Percentiles rank a stretch among this genome's conserved stretches.
Conservation (phyloP, 2,113 vertebrate species). For the Puma concolor region DNA sequence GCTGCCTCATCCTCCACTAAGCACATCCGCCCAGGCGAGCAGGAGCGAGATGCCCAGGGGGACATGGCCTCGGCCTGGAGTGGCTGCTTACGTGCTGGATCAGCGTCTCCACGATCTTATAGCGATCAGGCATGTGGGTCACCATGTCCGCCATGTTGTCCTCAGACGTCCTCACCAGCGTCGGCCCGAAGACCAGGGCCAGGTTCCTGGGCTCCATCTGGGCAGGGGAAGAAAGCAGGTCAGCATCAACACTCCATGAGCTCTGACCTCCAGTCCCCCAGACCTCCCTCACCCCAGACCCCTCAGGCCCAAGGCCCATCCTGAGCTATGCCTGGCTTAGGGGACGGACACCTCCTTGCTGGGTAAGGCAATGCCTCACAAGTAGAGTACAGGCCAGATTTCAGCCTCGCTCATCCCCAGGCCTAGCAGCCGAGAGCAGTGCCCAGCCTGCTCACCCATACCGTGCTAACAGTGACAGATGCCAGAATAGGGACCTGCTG, state of each 20-base stretch:
- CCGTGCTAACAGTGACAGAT: not conserved
- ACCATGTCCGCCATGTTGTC: conserved; percentile 99
- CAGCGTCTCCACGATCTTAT: conserved; percentile 98
- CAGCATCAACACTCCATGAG: not conserved
- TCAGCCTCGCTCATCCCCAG: not conserved
- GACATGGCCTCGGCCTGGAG: accelerated
- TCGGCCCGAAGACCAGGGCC: conserved; percentile 97
- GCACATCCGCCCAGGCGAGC: accelerated
- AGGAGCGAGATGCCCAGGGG: not conserved
- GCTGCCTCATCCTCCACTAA: not conserved
- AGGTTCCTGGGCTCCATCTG: conserved; percentile 98
- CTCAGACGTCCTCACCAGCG: conserved; percentile 95
- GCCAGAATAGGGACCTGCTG: not conserved
- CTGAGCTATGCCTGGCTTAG: not conserved
- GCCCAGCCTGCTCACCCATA: not conserved
- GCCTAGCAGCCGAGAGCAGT: not conserved
- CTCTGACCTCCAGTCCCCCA: not conserved
- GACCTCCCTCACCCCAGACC: not conserved
- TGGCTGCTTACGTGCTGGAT: conserved; percentile 93
- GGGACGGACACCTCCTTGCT: not conserved
- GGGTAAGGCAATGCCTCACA: not conserved
- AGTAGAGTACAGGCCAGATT: not conserved
- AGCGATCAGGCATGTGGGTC: conserved; percentile 99
- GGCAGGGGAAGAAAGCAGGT: not conserved
- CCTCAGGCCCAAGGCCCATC: not conserved